These are phyloP conservation scores for Orycteropus afer DNA, from an alignment of 2,113 vertebrate species.

Conservation along the genomic window DNA sequence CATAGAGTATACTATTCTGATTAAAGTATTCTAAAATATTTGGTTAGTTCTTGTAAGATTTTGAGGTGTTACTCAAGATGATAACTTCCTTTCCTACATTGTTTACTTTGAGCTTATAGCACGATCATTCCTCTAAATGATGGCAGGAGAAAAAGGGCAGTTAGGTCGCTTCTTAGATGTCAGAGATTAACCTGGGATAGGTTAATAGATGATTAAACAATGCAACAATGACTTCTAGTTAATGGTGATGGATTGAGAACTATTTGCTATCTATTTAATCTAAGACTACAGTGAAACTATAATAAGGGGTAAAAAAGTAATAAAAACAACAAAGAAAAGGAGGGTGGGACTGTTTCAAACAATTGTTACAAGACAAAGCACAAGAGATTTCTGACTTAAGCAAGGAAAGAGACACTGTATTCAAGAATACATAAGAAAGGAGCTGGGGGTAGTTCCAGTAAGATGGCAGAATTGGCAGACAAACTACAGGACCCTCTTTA, in stretches of 20 bases:
- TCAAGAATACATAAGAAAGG: neutral
- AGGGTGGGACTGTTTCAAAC: neutral
- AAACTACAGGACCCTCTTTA: too few relatives aligned
- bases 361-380: neutral
- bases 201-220: conserved; percentile 20
- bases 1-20: neutral
- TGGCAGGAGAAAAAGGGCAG: neutral
- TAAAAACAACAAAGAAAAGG: neutral
- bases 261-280: neutral
- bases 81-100: neutral
- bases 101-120: neutral
- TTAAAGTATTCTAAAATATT: neutral
- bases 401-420: too few relatives aligned
- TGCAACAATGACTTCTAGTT: neutral
- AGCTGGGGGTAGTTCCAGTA: neutral
- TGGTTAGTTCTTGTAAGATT: neutral
- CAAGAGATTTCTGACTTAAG: neutral
- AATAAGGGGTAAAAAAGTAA: neutral
- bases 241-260: neutral
- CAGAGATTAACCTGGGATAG: neutral
- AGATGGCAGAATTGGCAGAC: too few relatives aligned
- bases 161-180: neutral
- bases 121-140: neutral
- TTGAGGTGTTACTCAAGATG: neutral
- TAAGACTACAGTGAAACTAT: neutral